These are phyloP conservation scores for Chelidonichthys spinosus DNA, from an alignment of 2,797 vertebrate genomes.

Conservation along the genomic window DNA sequence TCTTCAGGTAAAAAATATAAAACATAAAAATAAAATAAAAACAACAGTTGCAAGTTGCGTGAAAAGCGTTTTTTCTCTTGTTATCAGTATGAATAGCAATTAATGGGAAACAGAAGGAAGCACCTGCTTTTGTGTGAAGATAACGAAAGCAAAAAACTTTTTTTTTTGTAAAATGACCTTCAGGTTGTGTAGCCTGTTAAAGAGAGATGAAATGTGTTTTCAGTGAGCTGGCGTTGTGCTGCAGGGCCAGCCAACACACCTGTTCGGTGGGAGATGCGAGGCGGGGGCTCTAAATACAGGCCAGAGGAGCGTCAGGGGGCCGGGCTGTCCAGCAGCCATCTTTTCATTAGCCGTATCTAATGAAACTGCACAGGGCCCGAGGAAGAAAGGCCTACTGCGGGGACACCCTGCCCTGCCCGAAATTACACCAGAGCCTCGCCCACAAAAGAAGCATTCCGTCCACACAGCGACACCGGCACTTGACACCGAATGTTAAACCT, in stretches of 20 bases:
- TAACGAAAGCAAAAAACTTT: not conserved
- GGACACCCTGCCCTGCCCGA: slow-evolving; percentile 83
- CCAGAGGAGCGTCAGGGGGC: slow-evolving; percentile 75
- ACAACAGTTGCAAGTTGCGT: no score
- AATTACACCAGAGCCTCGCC: slow-evolving; percentile 82
- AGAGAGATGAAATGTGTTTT: slow-evolving; percentile 39
- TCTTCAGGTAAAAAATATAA: no score
- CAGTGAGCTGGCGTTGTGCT: slow-evolving; percentile 25
- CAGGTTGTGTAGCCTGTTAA: not conserved
- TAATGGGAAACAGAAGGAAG: not conserved
- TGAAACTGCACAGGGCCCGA: slow-evolving; percentile 82
- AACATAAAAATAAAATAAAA: no score
- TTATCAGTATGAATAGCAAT: not conserved
- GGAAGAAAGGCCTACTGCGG: slow-evolving; percentile 84
- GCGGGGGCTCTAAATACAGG: slow-evolving; percentile 82
- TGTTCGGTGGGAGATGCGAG: slow-evolving; percentile 74
- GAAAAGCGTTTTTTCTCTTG: not conserved
- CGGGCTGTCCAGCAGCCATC: slow-evolving; percentile 79
- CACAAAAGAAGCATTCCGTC: slow-evolving; percentile 86
- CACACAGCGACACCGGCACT: slow-evolving; percentile 82
- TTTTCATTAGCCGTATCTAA: slow-evolving; percentile 89
- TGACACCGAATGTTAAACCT: slow-evolving; percentile 81
- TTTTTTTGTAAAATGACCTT: slow-evolving; percentile 16
- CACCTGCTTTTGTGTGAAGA: slow-evolving; percentile 12
- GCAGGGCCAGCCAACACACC: slow-evolving; percentile 71